Evolutionary conservation across 1,140 invertebrate genomes (phyloP).

Genomic region (Nomia melanderi): DNA sequence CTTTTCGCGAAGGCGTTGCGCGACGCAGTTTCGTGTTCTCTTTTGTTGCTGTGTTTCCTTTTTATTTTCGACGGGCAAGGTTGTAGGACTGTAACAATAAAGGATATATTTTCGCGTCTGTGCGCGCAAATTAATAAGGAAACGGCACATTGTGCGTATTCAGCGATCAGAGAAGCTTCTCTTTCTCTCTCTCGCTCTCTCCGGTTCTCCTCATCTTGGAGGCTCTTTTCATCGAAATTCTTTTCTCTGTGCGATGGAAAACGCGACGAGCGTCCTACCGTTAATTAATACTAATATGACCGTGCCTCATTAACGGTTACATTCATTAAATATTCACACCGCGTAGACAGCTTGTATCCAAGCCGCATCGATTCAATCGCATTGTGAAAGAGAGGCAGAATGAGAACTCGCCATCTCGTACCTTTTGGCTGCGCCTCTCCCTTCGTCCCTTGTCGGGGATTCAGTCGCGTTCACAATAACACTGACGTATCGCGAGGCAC

Average conservation of each 20-base stretch:
- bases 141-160: constrained; percentile 44
- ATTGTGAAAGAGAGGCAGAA: constrained; percentile 66
- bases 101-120: not conserved
- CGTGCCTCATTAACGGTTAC: constrained; percentile 74
- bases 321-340: constrained; percentile 75
- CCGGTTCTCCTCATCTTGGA: constrained; percentile 26
- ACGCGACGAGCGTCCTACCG: constrained; percentile 50
- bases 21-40: too few species aligned
- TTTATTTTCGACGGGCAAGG: not conserved
- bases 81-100: constrained; percentile 30
- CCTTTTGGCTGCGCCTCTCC: constrained; percentile 48
- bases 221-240: constrained; percentile 54
- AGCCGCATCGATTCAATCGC: constrained; percentile 69
- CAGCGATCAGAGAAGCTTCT: constrained; percentile 29
- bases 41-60: too few species aligned
- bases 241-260: constrained; percentile 47
- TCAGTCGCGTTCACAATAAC: constrained; percentile 50
- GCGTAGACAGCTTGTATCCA: constrained; percentile 58
- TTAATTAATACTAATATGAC: constrained; percentile 75
- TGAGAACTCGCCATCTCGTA: constrained; percentile 55
- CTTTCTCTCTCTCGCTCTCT: too few species aligned
- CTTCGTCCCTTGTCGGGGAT: constrained; percentile 49
- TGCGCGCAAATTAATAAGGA: constrained; percentile 41
- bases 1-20: not conserved
- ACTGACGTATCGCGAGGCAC: constrained; percentile 34